Evolutionary conservation across 2,113 vertebrate genomes (phyloP).

Genomic region (Hystrix brachyura): DNA sequence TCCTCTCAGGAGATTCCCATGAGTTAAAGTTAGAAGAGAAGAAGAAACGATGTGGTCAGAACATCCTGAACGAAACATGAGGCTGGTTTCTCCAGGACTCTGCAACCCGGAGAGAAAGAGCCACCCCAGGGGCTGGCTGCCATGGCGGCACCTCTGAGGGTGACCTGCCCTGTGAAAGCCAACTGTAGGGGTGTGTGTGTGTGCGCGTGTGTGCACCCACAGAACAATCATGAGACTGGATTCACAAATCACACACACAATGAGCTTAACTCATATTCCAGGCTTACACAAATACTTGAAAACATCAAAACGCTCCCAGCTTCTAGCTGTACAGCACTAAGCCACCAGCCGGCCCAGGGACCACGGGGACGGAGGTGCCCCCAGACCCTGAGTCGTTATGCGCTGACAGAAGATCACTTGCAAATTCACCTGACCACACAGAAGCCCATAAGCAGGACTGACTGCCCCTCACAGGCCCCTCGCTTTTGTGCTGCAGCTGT

Average conservation of each 20-base stretch:
- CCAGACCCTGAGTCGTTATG: background rate
- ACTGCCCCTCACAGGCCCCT: background rate
- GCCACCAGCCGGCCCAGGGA: background rate
- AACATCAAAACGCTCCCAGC: slow-evolving; percentile 32
- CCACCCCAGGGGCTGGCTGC: background rate
- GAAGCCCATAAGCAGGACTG: background rate
- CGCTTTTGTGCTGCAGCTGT: slow-evolving; percentile 60
- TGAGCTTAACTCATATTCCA: slow-evolving; percentile 13
- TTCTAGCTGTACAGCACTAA: slow-evolving; percentile 24
- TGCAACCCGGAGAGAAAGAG: background rate
- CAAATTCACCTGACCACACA: slow-evolving; percentile 27
- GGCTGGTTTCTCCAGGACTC: background rate
- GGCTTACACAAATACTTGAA: slow-evolving; percentile 7
- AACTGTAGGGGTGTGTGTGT: background rate
- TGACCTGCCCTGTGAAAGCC: background rate
- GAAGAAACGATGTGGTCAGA: slow-evolving; percentile 20
- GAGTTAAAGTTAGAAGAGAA: slow-evolving; percentile 55
- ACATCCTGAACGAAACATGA: background rate
- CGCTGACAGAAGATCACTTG: slow-evolving; percentile 14
- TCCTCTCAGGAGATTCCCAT: slow-evolving; percentile 30
- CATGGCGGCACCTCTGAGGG: background rate
- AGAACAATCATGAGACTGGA: background rate
- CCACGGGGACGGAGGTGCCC: background rate
- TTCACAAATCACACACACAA: slow-evolving; percentile 13
- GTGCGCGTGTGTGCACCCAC: background rate